Conservation (phyloP, 2,113 vertebrate species). For the Poeciliopsis turrubarensis region DNA sequence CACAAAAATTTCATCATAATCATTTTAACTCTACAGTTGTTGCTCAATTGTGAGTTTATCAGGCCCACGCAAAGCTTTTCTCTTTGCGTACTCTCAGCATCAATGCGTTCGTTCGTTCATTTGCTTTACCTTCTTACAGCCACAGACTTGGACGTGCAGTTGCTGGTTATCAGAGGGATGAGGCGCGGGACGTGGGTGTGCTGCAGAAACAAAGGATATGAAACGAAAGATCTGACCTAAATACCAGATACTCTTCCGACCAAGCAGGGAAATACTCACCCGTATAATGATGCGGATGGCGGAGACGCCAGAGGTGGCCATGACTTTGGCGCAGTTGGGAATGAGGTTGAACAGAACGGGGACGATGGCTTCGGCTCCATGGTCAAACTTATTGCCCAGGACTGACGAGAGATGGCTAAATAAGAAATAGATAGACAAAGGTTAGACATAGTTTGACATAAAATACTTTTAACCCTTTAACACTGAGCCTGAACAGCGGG, state of each 20-base stretch:
- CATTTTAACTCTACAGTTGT: background rate
- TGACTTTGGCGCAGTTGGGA: slow-evolving; percentile 97
- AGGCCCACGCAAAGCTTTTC: background rate
- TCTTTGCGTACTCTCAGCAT: background rate
- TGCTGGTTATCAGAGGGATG: slow-evolving; percentile 96
- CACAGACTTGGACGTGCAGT: slow-evolving; percentile 97
- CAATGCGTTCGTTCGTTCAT: background rate
- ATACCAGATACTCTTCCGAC: background rate
- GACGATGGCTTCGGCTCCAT: slow-evolving; percentile 95
- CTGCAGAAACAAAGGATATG: slow-evolving; percentile 72
- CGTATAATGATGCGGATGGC: slow-evolving; percentile 96
- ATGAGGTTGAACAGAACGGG: slow-evolving; percentile 97
- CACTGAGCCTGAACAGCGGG: background rate
- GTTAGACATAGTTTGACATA: background rate
- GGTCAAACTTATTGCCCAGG: slow-evolving; percentile 96
- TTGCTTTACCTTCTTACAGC: slow-evolving; percentile 89
- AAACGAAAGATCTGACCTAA: slow-evolving; percentile 4
- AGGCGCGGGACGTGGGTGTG: slow-evolving; percentile 96
- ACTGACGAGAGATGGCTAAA: slow-evolving; percentile 90
- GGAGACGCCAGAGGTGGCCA: slow-evolving; percentile 93
- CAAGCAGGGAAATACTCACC: slow-evolving; percentile 72
- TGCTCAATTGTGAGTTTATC: background rate
- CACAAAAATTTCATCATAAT: background rate
- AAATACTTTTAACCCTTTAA: background rate
- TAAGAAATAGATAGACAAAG: background rate